Percentiles rank a stretch among this genome's conserved stretches.
Conservation (phyloP, 2,797 vertebrate genomes). For the Podarcis siculus region DNA sequence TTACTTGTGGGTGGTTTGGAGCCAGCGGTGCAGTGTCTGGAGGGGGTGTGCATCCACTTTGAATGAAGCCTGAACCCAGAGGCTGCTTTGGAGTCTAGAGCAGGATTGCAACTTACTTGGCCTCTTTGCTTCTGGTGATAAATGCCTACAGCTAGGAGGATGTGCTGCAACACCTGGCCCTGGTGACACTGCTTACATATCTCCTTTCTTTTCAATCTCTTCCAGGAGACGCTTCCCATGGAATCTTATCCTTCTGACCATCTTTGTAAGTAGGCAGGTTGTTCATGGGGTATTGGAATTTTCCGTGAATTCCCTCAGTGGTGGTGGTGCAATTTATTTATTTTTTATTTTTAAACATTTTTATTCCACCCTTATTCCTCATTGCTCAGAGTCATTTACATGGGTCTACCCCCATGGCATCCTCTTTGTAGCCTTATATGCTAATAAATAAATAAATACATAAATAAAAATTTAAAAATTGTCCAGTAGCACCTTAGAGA, state of each 20-base stretch:
- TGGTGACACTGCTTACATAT: neutral
- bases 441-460: no score
- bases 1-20: neutral
- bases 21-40: neutral
- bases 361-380: neutral
- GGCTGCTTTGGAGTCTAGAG: neutral
- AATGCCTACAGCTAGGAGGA: neutral
- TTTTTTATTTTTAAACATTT: neutral
- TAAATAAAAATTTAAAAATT: no score
- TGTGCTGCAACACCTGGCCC: neutral
- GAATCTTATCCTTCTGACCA: constrained; percentile 88
- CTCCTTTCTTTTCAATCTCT: rapidly evolving
- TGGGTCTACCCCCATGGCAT: neutral
- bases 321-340: neutral
- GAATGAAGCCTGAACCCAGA: neutral
- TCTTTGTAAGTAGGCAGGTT: constrained; percentile 87
- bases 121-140: neutral
- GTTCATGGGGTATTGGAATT: neutral
- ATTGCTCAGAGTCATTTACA: neutral
- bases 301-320: neutral
- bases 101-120: neutral
- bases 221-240: constrained; percentile 92
- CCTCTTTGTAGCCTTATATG: neutral
- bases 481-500: no score
- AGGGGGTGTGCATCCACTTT: no score